These are phyloP conservation scores for Pogoniulus pusillus DNA, from an alignment of 2,797 vertebrate species.

Conservation along the genomic window DNA sequence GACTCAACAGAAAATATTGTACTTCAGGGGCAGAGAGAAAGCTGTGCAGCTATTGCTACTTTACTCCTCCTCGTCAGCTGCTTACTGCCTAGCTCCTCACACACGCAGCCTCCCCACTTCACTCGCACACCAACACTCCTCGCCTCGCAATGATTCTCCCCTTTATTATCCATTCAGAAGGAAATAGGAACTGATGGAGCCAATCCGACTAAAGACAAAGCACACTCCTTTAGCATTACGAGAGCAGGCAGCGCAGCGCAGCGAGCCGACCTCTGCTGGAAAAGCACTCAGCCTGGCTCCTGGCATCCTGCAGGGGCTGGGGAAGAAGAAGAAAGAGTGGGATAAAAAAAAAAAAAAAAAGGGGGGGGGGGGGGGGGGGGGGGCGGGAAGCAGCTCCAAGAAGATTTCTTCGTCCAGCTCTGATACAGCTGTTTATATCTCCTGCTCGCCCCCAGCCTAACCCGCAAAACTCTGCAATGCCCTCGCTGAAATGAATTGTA, in stretches of 20 bases:
- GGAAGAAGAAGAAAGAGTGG: neutral
- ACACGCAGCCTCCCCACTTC: constrained; percentile 63
- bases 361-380: too few species aligned
- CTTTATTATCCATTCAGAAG: constrained; percentile 66
- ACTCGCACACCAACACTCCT: constrained; percentile 65
- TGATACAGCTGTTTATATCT: neutral
- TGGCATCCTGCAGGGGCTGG: neutral
- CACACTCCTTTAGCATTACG: neutral
- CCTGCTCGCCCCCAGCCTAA: neutral
- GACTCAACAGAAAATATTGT: constrained; percentile 70
- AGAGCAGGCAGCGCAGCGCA: constrained; percentile 17
- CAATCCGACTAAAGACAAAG: constrained; percentile 57
- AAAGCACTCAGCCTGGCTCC: neutral
- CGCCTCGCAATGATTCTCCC: constrained; percentile 39
- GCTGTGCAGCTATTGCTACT: constrained; percentile 71
- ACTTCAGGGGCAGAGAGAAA: constrained; percentile 72
- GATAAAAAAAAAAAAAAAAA: too few species aligned
- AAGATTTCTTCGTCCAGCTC: neutral
- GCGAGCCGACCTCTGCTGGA: neutral
- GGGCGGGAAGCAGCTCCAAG: neutral
- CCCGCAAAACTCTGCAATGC: neutral
- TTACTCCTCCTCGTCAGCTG: constrained; percentile 79
- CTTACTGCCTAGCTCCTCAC: constrained; percentile 74
- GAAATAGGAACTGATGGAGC: constrained; percentile 40
- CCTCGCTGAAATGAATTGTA: neutral